Evolutionary conservation across 2,113 vertebrate genomes (phyloP).

Genomic region (Gymnogyps californianus): DNA sequence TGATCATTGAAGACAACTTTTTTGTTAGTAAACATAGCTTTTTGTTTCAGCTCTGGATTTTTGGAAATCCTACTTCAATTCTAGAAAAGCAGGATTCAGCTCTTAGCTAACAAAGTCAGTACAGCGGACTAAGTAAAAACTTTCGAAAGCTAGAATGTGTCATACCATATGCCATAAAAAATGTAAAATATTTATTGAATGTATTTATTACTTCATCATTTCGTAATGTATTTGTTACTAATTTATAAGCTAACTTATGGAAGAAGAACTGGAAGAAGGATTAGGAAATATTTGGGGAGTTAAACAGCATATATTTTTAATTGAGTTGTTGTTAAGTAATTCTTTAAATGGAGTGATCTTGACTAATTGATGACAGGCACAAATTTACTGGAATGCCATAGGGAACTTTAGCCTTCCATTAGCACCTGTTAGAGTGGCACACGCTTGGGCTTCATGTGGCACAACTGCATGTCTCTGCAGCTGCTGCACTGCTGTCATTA

Average conservation of each 20-base stretch:
- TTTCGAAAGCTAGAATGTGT: neutral
- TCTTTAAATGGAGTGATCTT: neutral
- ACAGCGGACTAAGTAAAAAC: neutral
- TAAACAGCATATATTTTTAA: neutral
- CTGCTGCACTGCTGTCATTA: neutral
- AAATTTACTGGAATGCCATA: neutral
- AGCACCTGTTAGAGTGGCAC: neutral
- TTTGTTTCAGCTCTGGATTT: neutral
- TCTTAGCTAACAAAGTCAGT: neutral
- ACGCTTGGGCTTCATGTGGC: neutral
- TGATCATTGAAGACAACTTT: neutral
- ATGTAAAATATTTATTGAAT: neutral
- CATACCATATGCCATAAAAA: neutral
- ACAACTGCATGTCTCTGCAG: neutral
- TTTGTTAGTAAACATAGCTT: neutral
- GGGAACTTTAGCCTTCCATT: neutral
- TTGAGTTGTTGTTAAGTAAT: neutral
- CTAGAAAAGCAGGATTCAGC: neutral
- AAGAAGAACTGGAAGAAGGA: neutral
- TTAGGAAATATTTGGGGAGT: neutral
- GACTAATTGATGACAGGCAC: neutral
- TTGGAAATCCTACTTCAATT: neutral
- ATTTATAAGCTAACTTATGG: neutral
- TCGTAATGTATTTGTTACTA: neutral
- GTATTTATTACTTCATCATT: neutral